Percentiles rank a stretch among this genome's conserved stretches.
Conservation (phyloP, 1,140 invertebrate genomes). For the Achatina immaculata region DNA sequence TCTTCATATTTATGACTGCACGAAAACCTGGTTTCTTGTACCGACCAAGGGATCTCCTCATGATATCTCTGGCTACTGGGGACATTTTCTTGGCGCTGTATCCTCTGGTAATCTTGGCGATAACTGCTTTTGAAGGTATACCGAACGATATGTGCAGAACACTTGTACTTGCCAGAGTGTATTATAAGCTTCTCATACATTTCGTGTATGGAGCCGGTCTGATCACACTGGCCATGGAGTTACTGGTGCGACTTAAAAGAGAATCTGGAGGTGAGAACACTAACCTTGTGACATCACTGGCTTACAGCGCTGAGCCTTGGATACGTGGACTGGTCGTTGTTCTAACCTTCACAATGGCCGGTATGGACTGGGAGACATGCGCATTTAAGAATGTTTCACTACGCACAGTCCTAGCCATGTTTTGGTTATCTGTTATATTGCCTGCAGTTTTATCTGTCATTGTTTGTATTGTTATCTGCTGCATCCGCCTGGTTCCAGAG, state of each 20-base stretch:
- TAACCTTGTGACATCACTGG: background rate
- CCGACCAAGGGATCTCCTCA: background rate
- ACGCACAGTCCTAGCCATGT: background rate
- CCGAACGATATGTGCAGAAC: background rate
- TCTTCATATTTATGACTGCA: background rate
- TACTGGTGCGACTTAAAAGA: background rate
- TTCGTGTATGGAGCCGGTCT: background rate
- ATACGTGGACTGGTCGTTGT: background rate
- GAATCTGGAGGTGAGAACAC: too few relatives aligned
- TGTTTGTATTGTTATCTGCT: background rate
- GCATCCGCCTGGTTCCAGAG: background rate
- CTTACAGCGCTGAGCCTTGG: background rate
- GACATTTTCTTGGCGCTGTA: slow-evolving; percentile 5
- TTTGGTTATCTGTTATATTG: background rate
- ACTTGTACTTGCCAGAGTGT: background rate
- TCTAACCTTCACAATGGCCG: background rate
- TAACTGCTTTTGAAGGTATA: background rate
- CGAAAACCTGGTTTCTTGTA: background rate
- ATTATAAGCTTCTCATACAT: background rate
- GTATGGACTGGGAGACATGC: background rate
- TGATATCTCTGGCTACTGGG: background rate
- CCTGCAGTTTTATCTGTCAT: background rate
- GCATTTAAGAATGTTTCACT: too few relatives aligned
- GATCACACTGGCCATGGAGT: background rate
- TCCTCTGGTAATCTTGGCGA: background rate